phyloP scores from a whole-genome alignment of 2,888 invertebrate genomes.

The Scelioninae gen. 1 region DNA sequence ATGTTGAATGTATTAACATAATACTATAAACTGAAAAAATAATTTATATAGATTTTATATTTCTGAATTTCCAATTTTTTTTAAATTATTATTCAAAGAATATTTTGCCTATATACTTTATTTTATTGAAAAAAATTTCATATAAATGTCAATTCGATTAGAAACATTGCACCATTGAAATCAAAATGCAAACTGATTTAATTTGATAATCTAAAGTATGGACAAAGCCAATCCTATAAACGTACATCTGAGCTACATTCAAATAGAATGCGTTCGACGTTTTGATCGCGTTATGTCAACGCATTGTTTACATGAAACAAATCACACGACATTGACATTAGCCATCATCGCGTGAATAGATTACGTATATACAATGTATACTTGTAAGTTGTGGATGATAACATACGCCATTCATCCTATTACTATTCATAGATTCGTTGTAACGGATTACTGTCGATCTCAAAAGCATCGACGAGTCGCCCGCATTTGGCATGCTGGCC shows the following conservation, averaged over 20 bases:
- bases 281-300: slow-evolving; percentile 25
- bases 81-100: too few species aligned
- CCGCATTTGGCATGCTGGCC: slow-evolving; percentile 69
- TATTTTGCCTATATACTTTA: too few species aligned
- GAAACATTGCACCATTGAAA: background rate
- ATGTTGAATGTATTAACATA: too few species aligned
- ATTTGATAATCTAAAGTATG: slow-evolving; percentile 9
- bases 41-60: too few species aligned
- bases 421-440: slow-evolving; percentile 71
- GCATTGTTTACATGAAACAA: slow-evolving; percentile 57
- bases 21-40: too few species aligned
- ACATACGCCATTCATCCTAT: slow-evolving; percentile 69
- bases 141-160: too few species aligned
- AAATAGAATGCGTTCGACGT: slow-evolving; percentile 17
- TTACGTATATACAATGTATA: slow-evolving; percentile 38
- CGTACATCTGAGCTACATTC: slow-evolving; percentile 10
- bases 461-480: slow-evolving; percentile 55
- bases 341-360: slow-evolving; percentile 60
- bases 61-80: too few species aligned
- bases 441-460: slow-evolving; percentile 71
- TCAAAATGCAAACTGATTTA: background rate
- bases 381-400: slow-evolving; percentile 59
- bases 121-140: too few species aligned
- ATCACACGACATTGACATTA: slow-evolving; percentile 70
- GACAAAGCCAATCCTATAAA: slow-evolving; percentile 28